Conservation (phyloP, 2,113 vertebrate genomes). For the Lophius piscatorius region DNA sequence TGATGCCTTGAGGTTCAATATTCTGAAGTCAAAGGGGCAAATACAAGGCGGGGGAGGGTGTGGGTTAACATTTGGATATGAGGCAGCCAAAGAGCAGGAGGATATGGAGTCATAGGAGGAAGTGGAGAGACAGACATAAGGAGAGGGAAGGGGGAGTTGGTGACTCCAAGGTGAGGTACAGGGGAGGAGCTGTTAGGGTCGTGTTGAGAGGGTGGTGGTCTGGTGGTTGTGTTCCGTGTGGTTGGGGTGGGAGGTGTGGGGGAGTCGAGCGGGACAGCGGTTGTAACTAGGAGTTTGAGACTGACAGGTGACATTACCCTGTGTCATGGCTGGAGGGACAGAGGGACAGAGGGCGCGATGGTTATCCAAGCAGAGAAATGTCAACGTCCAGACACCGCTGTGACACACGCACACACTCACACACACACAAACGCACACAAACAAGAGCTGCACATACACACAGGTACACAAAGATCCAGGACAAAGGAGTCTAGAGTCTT, state of each 20-base stretch:
- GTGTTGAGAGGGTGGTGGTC: conserved; percentile 19
- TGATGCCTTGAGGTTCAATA: conserved; percentile 47
- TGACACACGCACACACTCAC: conserved; percentile 75
- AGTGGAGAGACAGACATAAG: conserved; percentile 49
- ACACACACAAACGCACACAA: conserved; percentile 43
- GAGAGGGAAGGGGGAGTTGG: conserved; percentile 19
- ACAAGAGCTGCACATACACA: conserved; percentile 60
- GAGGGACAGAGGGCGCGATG: conserved; percentile 87
- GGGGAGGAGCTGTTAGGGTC: conserved; percentile 35
- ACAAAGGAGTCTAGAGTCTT: conserved; percentile 92
- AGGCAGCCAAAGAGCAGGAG: conserved; percentile 54
- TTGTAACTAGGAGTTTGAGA: conserved; percentile 79
- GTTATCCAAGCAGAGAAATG: conserved; percentile 94
- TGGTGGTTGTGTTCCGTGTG: conserved; percentile 34
- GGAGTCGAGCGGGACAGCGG: conserved; percentile 21
- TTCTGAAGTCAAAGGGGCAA: conserved; percentile 46
- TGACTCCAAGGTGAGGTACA: conserved; percentile 59
- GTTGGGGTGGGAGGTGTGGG: conserved; percentile 20
- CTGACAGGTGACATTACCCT: conserved; percentile 94
- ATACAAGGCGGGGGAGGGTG: conserved; percentile 21
- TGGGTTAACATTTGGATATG: conserved; percentile 67
- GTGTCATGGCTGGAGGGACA: conserved; percentile 83
- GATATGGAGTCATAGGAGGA: conserved; percentile 55
- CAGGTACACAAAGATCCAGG: conserved; percentile 77
- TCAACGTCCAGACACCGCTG: conserved; percentile 81